These are phyloP conservation scores for Drosophila mercatorum DNA, from an alignment of 2,888 invertebrate species.

Conservation along the genomic window DNA sequence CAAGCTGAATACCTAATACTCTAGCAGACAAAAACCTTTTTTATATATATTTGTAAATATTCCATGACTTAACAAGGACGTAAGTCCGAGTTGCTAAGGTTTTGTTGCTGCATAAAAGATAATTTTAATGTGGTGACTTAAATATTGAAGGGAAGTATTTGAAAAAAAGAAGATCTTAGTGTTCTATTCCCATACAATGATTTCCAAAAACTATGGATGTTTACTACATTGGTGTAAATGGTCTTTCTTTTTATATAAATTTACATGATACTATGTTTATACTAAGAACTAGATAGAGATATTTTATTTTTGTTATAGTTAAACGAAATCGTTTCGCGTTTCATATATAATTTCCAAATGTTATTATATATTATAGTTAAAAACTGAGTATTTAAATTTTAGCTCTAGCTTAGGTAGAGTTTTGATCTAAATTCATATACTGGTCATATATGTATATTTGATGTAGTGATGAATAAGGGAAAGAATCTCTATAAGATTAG, in stretches of 20 bases:
- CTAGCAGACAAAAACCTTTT: not conserved
- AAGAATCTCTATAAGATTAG: not conserved
- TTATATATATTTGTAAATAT: no score
- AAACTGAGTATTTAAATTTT: no score
- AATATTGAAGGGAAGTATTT: not conserved
- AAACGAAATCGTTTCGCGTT: not conserved
- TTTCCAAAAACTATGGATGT: no score
- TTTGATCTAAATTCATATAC: not conserved
- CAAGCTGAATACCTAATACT: not conserved
- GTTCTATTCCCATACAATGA: no score
- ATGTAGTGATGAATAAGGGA: not conserved
- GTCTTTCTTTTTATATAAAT: no score
- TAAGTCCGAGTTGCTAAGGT: no score
- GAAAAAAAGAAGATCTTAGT: no score
- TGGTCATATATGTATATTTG: not conserved
- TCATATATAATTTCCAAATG: not conserved
- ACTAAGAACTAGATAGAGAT: not conserved
- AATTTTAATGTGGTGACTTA: not conserved
- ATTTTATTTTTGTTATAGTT: not conserved
- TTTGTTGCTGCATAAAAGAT: not conserved
- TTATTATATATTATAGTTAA: no score
- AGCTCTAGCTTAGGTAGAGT: not conserved
- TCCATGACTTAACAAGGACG: no score
- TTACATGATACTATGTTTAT: not conserved
- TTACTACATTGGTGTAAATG: no score